Percentiles rank a stretch among this genome's conserved stretches.
These are phyloP conservation scores for Tonatia bakeri DNA, from an alignment of 2,113 vertebrate species.

Conservation along the genomic window DNA sequence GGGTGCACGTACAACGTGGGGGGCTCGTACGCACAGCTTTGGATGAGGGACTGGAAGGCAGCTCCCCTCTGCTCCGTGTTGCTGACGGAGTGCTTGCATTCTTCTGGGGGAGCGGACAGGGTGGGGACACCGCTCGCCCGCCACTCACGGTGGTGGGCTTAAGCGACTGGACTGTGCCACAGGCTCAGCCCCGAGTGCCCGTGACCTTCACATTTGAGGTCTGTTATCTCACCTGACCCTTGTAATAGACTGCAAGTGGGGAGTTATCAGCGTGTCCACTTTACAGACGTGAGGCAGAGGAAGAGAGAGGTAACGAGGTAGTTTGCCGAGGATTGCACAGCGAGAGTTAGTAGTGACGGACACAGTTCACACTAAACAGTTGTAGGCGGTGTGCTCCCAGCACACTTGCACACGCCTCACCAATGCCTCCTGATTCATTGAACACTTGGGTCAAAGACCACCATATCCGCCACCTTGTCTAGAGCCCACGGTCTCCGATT, in stretches of 20 bases:
- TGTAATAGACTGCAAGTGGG: not conserved
- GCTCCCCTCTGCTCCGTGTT: not conserved
- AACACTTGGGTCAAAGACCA: not conserved
- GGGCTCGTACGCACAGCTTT: too few relatives aligned
- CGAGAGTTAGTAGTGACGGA: rapidly evolving
- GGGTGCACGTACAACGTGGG: rapidly evolving
- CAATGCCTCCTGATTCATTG: not conserved
- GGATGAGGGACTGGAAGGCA: rapidly evolving
- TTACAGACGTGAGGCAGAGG: not conserved
- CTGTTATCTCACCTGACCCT: not conserved
- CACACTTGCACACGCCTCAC: rapidly evolving
- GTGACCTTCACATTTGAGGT: rapidly evolving
- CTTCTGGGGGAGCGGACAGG: not conserved
- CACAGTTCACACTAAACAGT: rapidly evolving
- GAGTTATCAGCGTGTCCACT: not conserved
- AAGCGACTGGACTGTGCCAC: rapidly evolving
- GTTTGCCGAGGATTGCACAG: not conserved
- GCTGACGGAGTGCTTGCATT: rapidly evolving
- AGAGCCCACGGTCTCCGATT: not conserved
- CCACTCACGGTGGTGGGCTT: rapidly evolving
- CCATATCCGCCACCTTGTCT: not conserved
- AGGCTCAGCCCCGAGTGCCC: rapidly evolving
- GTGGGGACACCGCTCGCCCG: rapidly evolving
- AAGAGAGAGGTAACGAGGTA: not conserved
- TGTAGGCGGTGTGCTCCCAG: rapidly evolving